A percentile compares a stretch with the other conserved stretches of the same genome.
Conservation (phyloP, 2,113 vertebrate genomes). For the Larimichthys crocea region DNA sequence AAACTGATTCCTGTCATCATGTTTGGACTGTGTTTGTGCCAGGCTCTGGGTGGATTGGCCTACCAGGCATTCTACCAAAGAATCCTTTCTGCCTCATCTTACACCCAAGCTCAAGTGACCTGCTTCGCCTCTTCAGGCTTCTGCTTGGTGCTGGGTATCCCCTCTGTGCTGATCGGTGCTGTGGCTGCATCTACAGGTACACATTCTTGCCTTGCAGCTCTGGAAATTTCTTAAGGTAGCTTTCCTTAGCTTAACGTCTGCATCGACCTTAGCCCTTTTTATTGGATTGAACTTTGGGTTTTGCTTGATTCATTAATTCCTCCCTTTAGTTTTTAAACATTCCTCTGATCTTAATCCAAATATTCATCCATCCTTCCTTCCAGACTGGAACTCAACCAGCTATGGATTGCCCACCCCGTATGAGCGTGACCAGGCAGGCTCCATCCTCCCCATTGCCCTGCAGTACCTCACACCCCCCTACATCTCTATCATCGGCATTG, state of each 20-base stretch:
- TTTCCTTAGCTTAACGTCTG: neutral
- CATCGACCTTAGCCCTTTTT: neutral
- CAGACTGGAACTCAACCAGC: conserved; percentile 78
- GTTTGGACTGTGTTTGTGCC: conserved; percentile 48
- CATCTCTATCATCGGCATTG: conserved; percentile 72
- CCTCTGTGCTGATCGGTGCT: conserved; percentile 85
- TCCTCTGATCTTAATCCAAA: neutral
- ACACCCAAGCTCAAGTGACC: conserved; percentile 83
- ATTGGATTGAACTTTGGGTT: neutral
- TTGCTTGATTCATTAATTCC: neutral
- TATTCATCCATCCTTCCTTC: neutral
- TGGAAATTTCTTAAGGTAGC: neutral
- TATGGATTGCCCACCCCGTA: conserved; percentile 67
- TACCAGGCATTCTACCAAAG: conserved; percentile 90
- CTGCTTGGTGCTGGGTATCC: conserved; percentile 84
- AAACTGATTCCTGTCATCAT: conserved; percentile 31
- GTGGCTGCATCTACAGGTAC: conserved; percentile 87
- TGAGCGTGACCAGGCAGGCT: conserved; percentile 68
- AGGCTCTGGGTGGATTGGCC: conserved; percentile 87
- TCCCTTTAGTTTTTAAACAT: neutral
- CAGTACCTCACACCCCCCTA: conserved; percentile 71
- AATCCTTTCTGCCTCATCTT: conserved; percentile 84
- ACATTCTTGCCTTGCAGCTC: neutral
- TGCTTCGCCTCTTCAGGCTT: conserved; percentile 83
- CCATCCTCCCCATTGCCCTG: conserved; percentile 71